Evolutionary conservation across 2,113 vertebrate genomes (phyloP).

Genomic region (Ochotona curzoniae): DNA sequence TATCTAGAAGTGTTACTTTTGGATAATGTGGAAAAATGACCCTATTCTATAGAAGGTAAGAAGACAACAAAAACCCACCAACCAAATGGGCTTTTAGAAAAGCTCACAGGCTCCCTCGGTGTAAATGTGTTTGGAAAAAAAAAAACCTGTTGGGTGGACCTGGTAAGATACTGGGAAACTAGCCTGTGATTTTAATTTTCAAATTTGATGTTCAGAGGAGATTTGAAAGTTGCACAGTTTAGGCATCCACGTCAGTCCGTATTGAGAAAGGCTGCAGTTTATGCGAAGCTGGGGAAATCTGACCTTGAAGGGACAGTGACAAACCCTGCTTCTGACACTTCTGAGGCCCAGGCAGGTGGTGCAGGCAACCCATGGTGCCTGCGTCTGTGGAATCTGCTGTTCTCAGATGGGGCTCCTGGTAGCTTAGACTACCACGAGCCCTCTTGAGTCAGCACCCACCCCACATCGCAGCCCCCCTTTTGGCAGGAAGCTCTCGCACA

Average conservation of each 20-base stretch:
- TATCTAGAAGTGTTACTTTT: background rate
- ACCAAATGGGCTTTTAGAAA: background rate
- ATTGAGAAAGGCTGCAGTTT: conserved; percentile 11
- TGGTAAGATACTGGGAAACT: background rate
- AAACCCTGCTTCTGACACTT: conserved; percentile 27
- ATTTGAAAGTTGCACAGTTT: background rate
- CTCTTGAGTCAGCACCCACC: no score
- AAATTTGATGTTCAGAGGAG: conserved; percentile 27
- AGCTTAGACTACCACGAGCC: background rate
- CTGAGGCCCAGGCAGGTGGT: background rate
- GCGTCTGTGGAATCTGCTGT: background rate
- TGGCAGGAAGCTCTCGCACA: no score
- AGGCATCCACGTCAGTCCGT: background rate
- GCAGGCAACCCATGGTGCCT: background rate
- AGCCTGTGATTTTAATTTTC: conserved; percentile 13
- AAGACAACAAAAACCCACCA: no score
- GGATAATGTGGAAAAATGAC: background rate
- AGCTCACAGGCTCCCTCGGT: background rate
- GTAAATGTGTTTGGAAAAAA: conserved; percentile 1
- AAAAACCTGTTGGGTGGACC: background rate
- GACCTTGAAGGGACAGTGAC: conserved; percentile 27
- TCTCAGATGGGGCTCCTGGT: background rate
- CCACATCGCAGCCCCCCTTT: no score
- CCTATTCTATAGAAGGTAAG: background rate
- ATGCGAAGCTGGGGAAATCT: background rate